A percentile compares a stretch with the other conserved stretches of the same genome.
These are phyloP conservation scores for Oncopodura yosiiana DNA, from an alignment of 1,140 invertebrate species.

Conservation along the genomic window DNA sequence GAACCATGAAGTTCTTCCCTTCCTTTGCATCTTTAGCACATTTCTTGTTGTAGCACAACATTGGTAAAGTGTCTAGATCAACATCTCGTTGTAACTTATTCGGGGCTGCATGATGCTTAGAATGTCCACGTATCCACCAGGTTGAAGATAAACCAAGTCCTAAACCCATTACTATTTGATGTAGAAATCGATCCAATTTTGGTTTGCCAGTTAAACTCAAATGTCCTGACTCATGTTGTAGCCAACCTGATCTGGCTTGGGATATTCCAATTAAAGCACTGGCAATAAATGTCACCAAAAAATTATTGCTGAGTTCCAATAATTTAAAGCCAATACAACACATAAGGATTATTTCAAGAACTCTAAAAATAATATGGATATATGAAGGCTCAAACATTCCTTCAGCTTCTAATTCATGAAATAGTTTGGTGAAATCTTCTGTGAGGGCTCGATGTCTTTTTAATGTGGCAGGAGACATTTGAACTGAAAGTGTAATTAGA, in stretches of 20 bases:
- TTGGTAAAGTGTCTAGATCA: constrained; percentile 10
- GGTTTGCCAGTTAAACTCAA: background rate
- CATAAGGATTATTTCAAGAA: constrained; percentile 20
- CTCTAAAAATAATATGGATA: constrained; percentile 14
- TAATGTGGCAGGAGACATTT: constrained; percentile 6
- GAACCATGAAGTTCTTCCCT: no score
- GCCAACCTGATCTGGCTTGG: background rate
- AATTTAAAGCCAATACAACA: constrained; percentile 3
- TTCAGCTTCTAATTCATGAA: constrained; percentile 29
- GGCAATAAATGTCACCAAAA: no score
- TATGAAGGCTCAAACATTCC: constrained; percentile 26
- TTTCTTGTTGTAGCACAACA: constrained; percentile 2
- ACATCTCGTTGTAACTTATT: constrained; percentile 7
- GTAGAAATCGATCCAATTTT: constrained; percentile 3
- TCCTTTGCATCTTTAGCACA: background rate
- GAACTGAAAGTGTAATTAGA: no score
- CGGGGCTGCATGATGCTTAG: constrained; percentile 6
- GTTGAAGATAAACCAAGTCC: constrained; percentile 2
- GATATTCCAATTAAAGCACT: background rate
- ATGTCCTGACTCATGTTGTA: constrained; percentile 11
- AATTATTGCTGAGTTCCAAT: no score
- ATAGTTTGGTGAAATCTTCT: constrained; percentile 31
- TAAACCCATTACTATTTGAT: no score
- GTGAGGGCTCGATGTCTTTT: constrained; percentile 24
- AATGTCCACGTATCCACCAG: constrained; percentile 10